Percentiles rank a stretch among this genome's conserved stretches.
These are phyloP conservation scores for Sebastes ruberrimus DNA, from an alignment of 2,797 vertebrate species.

Conservation along the genomic window DNA sequence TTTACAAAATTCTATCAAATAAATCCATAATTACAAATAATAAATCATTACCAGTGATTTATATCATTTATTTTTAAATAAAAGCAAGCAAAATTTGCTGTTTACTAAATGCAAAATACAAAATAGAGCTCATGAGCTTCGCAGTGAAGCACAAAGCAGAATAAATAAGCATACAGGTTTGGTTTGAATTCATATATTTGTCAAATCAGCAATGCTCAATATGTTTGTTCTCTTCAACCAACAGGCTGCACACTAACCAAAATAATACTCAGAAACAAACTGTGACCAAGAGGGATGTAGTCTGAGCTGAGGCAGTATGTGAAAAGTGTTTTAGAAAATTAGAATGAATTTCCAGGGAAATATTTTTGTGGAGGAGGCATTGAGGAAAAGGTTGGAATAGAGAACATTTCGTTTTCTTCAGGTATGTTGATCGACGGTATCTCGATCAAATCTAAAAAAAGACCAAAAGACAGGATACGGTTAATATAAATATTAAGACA, in stretches of 20 bases:
- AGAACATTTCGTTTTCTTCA: conserved; percentile 66
- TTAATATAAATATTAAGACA: background rate
- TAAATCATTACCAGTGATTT: conserved; percentile 31
- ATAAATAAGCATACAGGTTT: conserved; percentile 74
- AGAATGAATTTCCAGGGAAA: conserved; percentile 62
- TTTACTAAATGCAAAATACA: conserved; percentile 43
- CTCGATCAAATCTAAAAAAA: conserved; percentile 77
- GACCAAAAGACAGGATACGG: background rate
- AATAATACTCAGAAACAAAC: conserved; percentile 19
- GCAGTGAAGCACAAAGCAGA: conserved; percentile 40
- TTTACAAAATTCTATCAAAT: conserved; percentile 47
- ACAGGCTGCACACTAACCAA: conserved; percentile 14
- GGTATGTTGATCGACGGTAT: conserved; percentile 35
- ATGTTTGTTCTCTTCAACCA: background rate
- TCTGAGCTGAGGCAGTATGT: conserved; percentile 13
- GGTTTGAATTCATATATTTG: conserved; percentile 45
- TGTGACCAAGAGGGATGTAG: background rate
- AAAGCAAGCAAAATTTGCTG: conserved; percentile 10
- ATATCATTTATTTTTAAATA: conserved; percentile 41
- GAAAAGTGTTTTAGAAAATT: conserved; percentile 42
- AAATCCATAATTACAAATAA: conserved; percentile 47
- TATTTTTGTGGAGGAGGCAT: conserved; percentile 64
- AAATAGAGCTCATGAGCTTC: conserved; percentile 30
- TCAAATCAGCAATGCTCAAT: conserved; percentile 33
- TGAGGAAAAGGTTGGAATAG: conserved; percentile 57